A percentile compares a stretch with the other conserved stretches of the same genome.
Conservation (phyloP, 2,888 invertebrate genomes). For the Phortica okadai region DNA sequence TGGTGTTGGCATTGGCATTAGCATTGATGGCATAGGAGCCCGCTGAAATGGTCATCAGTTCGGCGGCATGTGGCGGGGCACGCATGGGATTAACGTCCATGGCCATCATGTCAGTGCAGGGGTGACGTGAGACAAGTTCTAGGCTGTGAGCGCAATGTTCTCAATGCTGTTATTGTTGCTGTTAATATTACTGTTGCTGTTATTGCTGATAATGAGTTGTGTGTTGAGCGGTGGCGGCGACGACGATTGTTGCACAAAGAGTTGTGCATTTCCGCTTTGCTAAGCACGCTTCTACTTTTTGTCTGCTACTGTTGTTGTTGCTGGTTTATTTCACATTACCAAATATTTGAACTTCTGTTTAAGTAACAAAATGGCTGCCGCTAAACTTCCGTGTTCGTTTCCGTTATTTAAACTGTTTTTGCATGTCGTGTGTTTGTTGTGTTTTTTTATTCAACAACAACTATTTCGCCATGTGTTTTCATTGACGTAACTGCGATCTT, state of each 20-base stretch:
- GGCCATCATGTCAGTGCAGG: constrained; percentile 62
- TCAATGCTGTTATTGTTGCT: background rate
- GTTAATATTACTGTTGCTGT: background rate
- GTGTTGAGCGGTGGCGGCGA: constrained; percentile 7
- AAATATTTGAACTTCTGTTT: background rate
- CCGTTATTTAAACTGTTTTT: constrained; percentile 40
- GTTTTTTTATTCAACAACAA: constrained; percentile 26
- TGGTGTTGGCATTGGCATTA: constrained; percentile 45
- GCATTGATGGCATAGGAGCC: constrained; percentile 64
- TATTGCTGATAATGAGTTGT: background rate
- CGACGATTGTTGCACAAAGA: constrained; percentile 55
- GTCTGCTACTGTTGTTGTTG: too few relatives aligned
- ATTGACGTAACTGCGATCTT: too few relatives aligned
- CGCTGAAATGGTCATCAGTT: constrained; percentile 73
- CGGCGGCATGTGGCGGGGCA: constrained; percentile 62
- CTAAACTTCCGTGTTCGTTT: constrained; percentile 30
- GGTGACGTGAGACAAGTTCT: background rate
- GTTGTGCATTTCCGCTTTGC: constrained; percentile 29
- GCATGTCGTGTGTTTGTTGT: constrained; percentile 16
- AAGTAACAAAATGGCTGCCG: background rate
- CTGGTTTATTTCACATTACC: background rate
- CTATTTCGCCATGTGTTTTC: too few relatives aligned
- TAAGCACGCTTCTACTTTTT: background rate
- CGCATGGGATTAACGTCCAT: constrained; percentile 74
- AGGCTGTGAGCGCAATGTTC: background rate